Evolutionary conservation across 2,113 vertebrate species (phyloP).

Genomic region (Triplophysa rosa): DNA sequence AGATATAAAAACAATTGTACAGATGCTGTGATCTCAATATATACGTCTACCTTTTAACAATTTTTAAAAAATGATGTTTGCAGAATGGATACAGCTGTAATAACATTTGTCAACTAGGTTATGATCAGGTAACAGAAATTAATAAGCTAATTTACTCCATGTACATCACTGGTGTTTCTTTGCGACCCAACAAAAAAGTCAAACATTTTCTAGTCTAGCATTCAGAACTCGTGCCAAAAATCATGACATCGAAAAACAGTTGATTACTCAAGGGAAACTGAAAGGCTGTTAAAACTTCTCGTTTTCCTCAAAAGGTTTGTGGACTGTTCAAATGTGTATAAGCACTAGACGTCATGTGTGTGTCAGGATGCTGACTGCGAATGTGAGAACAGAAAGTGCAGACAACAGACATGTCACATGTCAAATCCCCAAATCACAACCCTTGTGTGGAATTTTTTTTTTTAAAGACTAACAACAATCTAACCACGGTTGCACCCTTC

Average conservation of each 20-base stretch:
- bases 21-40: no score
- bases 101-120: no score
- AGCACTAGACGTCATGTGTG: constrained; percentile 5
- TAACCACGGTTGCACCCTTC: not conserved
- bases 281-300: constrained; percentile 10
- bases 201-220: not conserved
- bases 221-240: constrained; percentile 12
- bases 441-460: not conserved
- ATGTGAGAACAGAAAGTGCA: constrained; percentile 36
- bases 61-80: no score
- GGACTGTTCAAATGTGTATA: not conserved
- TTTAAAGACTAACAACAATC: not conserved
- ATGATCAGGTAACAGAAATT: no score
- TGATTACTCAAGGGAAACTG: constrained; percentile 39
- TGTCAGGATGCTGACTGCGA: not conserved
- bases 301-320: not conserved
- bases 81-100: no score
- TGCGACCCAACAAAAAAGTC: not conserved
- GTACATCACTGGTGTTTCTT: no score
- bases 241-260: constrained; percentile 8
- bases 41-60: no score
- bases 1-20: no score
- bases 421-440: not conserved
- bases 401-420: constrained; percentile 20
- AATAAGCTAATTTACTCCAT: no score